Evolutionary conservation across 2,888 invertebrate species (phyloP).

Genomic region (Gymnocheta viridis): DNA sequence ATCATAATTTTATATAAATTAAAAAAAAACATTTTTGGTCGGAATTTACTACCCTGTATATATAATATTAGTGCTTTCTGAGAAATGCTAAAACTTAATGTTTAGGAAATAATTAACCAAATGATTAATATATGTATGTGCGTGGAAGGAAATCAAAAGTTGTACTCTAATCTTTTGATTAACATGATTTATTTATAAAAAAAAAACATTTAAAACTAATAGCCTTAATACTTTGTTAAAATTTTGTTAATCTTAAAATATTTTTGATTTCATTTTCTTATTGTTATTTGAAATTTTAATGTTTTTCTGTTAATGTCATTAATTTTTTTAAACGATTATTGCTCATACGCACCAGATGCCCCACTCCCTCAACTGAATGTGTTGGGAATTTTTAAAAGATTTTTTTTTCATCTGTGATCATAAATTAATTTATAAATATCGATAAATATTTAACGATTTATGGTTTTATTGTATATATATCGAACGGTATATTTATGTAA

Average conservation of each 20-base stretch:
- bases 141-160: no score
- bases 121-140: no score
- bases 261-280: not conserved
- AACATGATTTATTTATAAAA: no score
- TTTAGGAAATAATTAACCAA: no score
- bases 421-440: slow-evolving; percentile 17
- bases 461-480: slow-evolving; percentile 26
- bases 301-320: not conserved
- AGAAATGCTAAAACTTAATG: no score
- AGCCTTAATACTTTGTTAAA: not conserved
- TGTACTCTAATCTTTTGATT: no score
- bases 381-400: not conserved
- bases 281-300: not conserved
- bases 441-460: slow-evolving; percentile 44
- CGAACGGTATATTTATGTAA: not conserved
- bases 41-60: no score
- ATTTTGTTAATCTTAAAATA: no score
- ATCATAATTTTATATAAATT: no score
- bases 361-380: not conserved
- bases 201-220: no score
- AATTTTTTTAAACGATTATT: not conserved
- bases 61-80: no score
- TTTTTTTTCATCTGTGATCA: not conserved
- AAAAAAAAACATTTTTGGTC: no score
- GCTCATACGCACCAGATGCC: not conserved